These are phyloP conservation scores for Ictidomys tridecemlineatus DNA, from an alignment of 2,113 vertebrate genomes.

Conservation along the genomic window DNA sequence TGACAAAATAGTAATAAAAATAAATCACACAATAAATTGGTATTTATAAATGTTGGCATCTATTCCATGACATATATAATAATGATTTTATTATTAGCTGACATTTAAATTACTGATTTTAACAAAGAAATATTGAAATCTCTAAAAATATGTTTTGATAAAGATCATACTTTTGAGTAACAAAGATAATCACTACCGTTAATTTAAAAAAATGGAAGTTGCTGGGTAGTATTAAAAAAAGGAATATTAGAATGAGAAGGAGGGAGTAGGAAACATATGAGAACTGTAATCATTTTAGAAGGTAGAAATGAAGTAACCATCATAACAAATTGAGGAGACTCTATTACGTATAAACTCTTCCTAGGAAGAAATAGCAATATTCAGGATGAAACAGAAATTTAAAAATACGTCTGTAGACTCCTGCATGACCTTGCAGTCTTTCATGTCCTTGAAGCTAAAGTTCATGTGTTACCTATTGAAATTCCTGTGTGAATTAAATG, in stretches of 20 bases:
- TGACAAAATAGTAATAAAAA: neutral
- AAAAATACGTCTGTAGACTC: conserved; percentile 37
- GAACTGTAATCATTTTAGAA: conserved; percentile 6
- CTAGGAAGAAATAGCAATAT: conserved; percentile 1
- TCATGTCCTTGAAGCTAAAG: conserved; percentile 58
- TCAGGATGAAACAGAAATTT: conserved; percentile 49
- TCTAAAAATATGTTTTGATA: neutral
- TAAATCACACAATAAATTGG: neutral
- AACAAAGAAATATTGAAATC: neutral
- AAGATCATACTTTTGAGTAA: neutral
- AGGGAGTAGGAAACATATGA: neutral
- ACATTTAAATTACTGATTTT: neutral
- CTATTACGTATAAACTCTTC: conserved; percentile 63
- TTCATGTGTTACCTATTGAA: conserved; percentile 60
- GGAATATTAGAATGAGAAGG: neutral
- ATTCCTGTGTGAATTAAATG: conserved; percentile 67
- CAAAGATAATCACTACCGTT: neutral
- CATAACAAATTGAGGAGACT: conserved; percentile 52
- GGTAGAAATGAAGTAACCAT: conserved; percentile 38
- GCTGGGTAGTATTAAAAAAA: neutral
- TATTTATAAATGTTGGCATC: neutral
- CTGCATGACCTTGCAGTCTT: conserved; percentile 69
- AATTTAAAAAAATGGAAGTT: neutral
- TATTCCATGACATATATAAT: neutral
- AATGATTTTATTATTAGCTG: neutral